Percentiles rank a stretch among this genome's conserved stretches.
phyloP scores from a whole-genome alignment of 2,888 invertebrate species.

The Sinelater perroti region DNA sequence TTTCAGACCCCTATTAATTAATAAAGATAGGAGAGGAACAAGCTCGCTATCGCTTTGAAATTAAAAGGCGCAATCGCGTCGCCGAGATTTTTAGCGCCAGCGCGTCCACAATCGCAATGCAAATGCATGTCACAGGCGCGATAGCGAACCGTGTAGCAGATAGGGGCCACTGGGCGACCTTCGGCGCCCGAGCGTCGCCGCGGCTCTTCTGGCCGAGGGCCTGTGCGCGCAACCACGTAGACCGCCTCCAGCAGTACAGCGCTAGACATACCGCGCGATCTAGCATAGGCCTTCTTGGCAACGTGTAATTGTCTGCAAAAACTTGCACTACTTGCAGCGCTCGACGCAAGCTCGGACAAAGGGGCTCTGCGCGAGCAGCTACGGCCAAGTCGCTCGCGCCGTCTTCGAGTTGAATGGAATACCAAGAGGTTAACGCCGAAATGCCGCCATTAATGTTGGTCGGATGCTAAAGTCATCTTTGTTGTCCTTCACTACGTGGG shows the following conservation, averaged over 20 bases:
- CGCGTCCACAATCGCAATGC: constrained; percentile 40
- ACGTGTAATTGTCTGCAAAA: constrained; percentile 38
- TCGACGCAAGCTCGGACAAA: constrained; percentile 18
- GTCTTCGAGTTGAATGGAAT: too few relatives aligned
- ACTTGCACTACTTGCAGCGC: constrained; percentile 28
- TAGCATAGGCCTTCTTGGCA: constrained; percentile 28
- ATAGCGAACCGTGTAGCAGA: constrained; percentile 35
- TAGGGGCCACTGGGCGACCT: constrained; percentile 45
- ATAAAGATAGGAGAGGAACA: constrained; percentile 19
- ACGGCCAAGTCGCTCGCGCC: too few relatives aligned
- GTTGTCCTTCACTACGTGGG: too few relatives aligned
- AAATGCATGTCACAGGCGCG: constrained; percentile 42
- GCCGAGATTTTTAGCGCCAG: constrained; percentile 34
- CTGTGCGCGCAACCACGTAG: constrained; percentile 32
- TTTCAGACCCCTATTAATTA: constrained; percentile 19
- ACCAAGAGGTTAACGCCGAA: too few relatives aligned
- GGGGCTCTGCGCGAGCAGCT: too few relatives aligned
- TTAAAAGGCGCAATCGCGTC: constrained; percentile 29
- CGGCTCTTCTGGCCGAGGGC: constrained; percentile 36
- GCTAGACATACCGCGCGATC: constrained; percentile 33
- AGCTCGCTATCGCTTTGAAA: constrained; percentile 27
- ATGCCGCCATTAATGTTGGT: too few relatives aligned
- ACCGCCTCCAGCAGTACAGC: constrained; percentile 33
- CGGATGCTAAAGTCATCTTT: too few relatives aligned
- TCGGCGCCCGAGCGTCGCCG: constrained; percentile 45